Evolutionary conservation across 2,888 invertebrate species (phyloP).

Genomic region (Deilephila porcellus): DNA sequence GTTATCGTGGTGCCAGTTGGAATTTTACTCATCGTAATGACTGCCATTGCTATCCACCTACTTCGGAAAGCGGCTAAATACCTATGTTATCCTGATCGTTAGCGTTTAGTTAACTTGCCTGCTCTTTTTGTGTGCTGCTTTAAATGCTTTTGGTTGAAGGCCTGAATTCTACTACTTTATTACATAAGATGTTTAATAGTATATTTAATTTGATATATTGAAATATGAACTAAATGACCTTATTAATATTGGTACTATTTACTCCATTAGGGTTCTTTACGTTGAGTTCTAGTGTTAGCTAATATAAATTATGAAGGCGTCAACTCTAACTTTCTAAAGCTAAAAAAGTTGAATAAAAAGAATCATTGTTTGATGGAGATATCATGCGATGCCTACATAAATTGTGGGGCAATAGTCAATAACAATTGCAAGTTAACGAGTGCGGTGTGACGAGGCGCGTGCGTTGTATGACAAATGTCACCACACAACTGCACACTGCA

Average conservation of each 20-base stretch:
- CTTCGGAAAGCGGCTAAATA: slow-evolving; percentile 6
- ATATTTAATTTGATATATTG: no score
- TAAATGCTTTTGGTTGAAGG: neutral
- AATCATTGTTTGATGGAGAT: neutral
- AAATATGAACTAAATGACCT: no score
- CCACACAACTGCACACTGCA: slow-evolving; percentile 46
- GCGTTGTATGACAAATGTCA: slow-evolving; percentile 44
- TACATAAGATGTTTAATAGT: no score
- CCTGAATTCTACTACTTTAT: no score
- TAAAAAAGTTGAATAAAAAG: neutral
- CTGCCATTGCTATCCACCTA: neutral
- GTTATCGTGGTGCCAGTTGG: slow-evolving; percentile 30
- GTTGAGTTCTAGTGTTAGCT: neutral
- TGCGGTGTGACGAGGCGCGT: slow-evolving; percentile 41
- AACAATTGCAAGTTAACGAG: neutral
- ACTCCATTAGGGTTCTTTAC: neutral
- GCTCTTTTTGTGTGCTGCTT: neutral
- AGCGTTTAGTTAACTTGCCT: neutral
- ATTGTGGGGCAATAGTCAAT: slow-evolving; percentile 5
- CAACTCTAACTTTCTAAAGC: neutral
- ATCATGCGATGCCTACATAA: neutral
- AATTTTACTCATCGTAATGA: slow-evolving; percentile 16
- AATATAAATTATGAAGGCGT: neutral
- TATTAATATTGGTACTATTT: no score
- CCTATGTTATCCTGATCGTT: neutral